These are phyloP conservation scores for Parus major DNA, from an alignment of 2,113 vertebrate species.

Conservation along the genomic window DNA sequence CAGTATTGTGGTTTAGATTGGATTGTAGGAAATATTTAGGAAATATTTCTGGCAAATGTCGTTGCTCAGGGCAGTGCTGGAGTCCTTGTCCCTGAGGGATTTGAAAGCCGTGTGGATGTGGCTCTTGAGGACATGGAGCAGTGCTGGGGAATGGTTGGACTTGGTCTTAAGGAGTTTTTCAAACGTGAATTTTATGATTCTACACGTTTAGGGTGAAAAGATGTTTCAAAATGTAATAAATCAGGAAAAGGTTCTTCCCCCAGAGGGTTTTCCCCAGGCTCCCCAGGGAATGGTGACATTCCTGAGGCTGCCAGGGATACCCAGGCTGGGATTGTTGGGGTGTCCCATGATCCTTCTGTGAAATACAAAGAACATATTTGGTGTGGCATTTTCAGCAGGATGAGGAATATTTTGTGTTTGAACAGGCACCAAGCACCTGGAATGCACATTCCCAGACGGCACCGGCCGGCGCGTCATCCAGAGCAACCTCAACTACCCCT, in stretches of 20 bases:
- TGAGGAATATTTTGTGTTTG: not conserved
- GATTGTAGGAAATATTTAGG: not conserved
- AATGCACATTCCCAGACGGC: conserved; percentile 85
- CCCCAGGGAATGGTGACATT: not conserved
- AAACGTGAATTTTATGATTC: not conserved
- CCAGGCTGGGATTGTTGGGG: not conserved
- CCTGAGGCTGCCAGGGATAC: not conserved
- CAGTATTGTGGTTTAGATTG: not conserved
- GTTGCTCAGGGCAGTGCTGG: not conserved
- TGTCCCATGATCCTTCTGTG: not conserved
- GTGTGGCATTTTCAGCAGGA: not conserved
- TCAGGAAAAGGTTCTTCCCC: not conserved
- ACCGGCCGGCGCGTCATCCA: conserved; percentile 82
- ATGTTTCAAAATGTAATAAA: not conserved
- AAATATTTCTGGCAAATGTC: not conserved
- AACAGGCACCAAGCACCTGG: conserved; percentile 92
- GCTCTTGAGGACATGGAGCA: not conserved
- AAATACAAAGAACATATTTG: accelerated
- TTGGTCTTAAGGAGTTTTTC: not conserved
- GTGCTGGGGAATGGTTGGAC: not conserved
- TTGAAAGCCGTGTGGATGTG: not conserved
- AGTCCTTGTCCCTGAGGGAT: not conserved
- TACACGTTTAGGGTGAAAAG: not conserved
- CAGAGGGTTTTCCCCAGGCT: not conserved
- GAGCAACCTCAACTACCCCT: conserved; percentile 91